Evolutionary conservation across 2,888 invertebrate species (phyloP), one percentile per base, ranked within the genome.

Genomic region (Megastigmus dorsalis): DNA sequence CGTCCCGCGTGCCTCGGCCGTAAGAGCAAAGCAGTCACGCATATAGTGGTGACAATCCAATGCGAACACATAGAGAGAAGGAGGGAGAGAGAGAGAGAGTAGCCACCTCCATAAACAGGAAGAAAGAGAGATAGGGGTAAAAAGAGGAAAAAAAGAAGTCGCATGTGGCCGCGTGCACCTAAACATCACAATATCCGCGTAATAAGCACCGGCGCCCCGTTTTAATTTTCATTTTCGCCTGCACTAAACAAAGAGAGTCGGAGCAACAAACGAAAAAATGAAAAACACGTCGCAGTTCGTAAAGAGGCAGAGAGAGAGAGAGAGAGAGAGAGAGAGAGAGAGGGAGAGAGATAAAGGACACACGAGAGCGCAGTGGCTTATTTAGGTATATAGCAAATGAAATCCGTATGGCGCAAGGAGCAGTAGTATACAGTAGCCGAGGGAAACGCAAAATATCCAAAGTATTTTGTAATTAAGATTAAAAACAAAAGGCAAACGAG

Each of bases 401-500:
- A 59, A 70, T 70, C 45, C 45, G 6, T 36, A 54, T 7, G 15
- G 15, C 23, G 30, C 3, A 26, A 33, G 13, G n/a, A n/a, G 4
- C 43, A n/a, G n/a, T n/a, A n/a, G n/a, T n/a, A n/a, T n/a, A n/a
- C n/a, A n/a, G n/a, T n/a, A n/a, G n/a, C n/a, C n/a, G 33, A 23
- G 18, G 38, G 15, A 13, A 57, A 43, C 13, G 13, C 48, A 20
- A 52, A 66, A 72, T 63, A 66, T 66, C 36, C 48, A 43, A 70
- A 54, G 50, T 65, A 74, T 74, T 74, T 74, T 38, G 69, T 54
- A 70, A 74, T 74, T 65, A 70, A 66, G 48, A 66, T 70, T 59
- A 26, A 62, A 62, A 62, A 48, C 23, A 45, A 60, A 55, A 50
- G 23, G 30, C 10, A 7, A 38, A 38, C 18, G 10, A n/a, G n/a